phyloP scores from a whole-genome alignment of 2,113 vertebrate genomes.

The Beaufortia kweichowensis region DNA sequence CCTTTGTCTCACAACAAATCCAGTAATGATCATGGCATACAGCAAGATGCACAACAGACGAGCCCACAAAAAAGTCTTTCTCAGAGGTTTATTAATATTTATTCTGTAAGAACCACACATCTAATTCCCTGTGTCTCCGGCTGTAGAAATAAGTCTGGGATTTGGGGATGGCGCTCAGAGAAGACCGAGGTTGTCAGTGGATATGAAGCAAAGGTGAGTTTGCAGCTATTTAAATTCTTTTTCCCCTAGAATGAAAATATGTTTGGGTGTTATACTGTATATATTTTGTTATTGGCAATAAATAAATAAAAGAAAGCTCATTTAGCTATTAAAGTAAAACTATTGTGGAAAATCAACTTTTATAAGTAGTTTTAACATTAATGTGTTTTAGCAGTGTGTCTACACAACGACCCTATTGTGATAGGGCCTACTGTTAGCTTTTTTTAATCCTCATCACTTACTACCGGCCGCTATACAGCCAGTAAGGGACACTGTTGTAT shows the following conservation, averaged over 20 bases:
- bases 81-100: not conserved
- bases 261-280: too few species aligned
- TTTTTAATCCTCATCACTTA: too few species aligned
- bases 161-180: constrained; percentile 97
- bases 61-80: not conserved
- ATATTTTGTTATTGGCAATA: not conserved
- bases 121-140: constrained; percentile 18
- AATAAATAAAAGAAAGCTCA: too few species aligned
- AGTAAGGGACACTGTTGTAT: too few species aligned
- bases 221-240: not conserved
- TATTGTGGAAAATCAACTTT: too few species aligned
- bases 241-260: not conserved
- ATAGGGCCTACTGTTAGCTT: too few species aligned
- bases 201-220: constrained; percentile 90
- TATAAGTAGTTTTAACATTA: too few species aligned
- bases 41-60: not conserved
- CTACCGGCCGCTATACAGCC: too few species aligned
- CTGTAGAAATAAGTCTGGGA: constrained; percentile 90
- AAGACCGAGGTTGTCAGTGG: constrained; percentile 91
- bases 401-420: too few species aligned
- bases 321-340: too few species aligned
- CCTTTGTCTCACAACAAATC: not conserved
- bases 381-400: too few species aligned
- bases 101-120: not conserved
- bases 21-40: too few species aligned